phyloP scores from a whole-genome alignment of 2,797 vertebrate species.

The Eulemur coronatus region DNA sequence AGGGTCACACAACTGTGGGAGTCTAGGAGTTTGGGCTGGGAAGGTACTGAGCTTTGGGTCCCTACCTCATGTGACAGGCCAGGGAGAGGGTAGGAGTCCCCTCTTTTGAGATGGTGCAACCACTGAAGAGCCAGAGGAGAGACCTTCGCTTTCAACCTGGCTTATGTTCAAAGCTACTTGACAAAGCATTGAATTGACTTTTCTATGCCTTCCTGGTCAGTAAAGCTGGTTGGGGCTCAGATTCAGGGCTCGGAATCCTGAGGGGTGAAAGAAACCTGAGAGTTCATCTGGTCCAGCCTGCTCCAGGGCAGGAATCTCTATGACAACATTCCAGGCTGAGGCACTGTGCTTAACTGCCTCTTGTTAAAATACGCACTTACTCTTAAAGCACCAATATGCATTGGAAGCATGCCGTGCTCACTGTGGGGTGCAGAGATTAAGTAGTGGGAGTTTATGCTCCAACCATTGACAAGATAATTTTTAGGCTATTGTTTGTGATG shows the following conservation, averaged over 20 bases:
- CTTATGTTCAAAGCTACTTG: background rate
- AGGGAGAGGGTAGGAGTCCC: background rate
- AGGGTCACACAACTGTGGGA: accelerated
- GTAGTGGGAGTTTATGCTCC: background rate
- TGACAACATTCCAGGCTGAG: background rate
- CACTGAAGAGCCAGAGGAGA: background rate
- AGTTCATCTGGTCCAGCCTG: background rate
- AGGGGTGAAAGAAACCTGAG: background rate
- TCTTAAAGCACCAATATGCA: background rate
- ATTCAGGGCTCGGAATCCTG: background rate
- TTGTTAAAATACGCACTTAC: background rate
- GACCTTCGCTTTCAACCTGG: background rate
- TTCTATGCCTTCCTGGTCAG: background rate
- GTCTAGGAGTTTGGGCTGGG: background rate
- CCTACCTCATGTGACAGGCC: background rate
- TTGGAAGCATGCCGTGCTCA: accelerated
- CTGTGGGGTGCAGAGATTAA: background rate
- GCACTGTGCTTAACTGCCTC: accelerated
- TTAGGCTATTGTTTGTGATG: background rate
- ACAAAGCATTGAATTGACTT: background rate
- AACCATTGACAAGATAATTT: background rate
- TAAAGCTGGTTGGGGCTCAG: background rate
- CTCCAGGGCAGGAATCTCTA: background rate
- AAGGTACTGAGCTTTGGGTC: background rate
- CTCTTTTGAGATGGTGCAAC: background rate